Evolutionary conservation across 2,888 invertebrate species (phyloP).

Genomic region (Megalurothrips usitatus): DNA sequence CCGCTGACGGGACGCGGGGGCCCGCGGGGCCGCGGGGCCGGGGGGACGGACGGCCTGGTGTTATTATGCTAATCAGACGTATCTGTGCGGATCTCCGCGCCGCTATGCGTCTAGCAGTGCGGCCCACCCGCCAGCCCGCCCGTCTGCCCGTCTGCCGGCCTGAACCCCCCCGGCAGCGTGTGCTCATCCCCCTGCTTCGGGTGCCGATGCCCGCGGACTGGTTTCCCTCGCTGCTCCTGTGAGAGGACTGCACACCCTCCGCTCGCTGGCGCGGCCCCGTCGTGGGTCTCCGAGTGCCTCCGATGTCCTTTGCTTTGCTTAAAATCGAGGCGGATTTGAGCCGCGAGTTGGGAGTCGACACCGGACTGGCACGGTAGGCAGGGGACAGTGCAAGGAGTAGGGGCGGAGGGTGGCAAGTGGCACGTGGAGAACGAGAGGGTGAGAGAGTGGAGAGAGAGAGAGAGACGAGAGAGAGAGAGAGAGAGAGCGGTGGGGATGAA

Average conservation of each 20-base stretch:
- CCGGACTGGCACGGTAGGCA: too few species aligned
- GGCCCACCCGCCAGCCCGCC: not conserved
- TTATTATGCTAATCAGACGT: slow-evolving; percentile 3
- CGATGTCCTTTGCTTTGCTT: too few species aligned
- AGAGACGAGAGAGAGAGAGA: not conserved
- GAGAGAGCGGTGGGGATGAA: not conserved
- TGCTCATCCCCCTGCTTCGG: not conserved
- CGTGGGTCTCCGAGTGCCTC: too few species aligned
- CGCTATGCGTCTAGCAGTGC: not conserved
- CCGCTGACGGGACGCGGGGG: not conserved
- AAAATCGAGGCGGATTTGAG: too few species aligned
- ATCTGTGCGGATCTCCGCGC: slow-evolving; percentile 7
- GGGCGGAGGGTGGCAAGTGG: not conserved
- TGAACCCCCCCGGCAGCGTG: not conserved
- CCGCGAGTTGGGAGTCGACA: too few species aligned
- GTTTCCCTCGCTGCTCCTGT: not conserved
- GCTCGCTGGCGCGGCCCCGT: not conserved
- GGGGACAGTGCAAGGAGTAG: not conserved
- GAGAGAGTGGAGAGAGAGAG: not conserved
- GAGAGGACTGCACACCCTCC: not conserved
- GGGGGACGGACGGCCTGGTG: not conserved
- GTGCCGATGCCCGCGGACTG: not conserved
- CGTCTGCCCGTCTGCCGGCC: not conserved
- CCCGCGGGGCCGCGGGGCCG: too few species aligned
- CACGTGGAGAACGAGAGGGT: not conserved